Conservation (phyloP, 2,113 vertebrate genomes). For the Pithys albifrons region DNA sequence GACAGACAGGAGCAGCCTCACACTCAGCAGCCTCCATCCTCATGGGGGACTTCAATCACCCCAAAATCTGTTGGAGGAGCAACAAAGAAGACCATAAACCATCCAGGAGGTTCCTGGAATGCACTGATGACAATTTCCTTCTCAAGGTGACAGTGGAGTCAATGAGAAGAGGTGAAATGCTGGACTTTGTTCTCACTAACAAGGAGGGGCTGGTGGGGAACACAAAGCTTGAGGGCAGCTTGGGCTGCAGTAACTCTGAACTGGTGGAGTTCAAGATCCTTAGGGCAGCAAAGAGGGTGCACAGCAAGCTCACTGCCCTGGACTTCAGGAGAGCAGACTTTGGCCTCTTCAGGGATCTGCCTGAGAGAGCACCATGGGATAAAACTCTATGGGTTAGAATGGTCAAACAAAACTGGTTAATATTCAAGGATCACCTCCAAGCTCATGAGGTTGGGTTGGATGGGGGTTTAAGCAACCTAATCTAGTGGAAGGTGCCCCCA, state of each 20-base stretch:
- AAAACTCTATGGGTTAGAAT: not conserved
- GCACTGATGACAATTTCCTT: not conserved
- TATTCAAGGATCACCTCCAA: not conserved
- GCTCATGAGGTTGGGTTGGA: not conserved
- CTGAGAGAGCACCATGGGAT: not conserved
- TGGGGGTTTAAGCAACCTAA: not conserved
- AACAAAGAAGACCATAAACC: not conserved
- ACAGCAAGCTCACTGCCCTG: not conserved
- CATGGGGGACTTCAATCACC: not conserved
- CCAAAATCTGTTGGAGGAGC: too few species aligned
- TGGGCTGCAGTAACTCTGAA: not conserved
- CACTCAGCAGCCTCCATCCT: not conserved
- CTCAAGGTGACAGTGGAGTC: not conserved
- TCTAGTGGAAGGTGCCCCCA: not conserved
- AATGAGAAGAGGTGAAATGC: not conserved
- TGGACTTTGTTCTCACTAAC: not conserved
- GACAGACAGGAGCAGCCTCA: not conserved
- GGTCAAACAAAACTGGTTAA: not conserved
- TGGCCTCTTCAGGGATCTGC: not conserved
- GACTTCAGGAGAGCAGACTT: not conserved
- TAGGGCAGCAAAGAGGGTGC: accelerated
- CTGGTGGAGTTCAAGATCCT: not conserved
- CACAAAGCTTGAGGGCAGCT: not conserved
- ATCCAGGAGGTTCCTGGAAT: not conserved
- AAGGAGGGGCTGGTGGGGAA: not conserved